Base-by-base conservation (phyloP, 2,797 vertebrate genomes). In the Serranus cabrilla region DNA sequence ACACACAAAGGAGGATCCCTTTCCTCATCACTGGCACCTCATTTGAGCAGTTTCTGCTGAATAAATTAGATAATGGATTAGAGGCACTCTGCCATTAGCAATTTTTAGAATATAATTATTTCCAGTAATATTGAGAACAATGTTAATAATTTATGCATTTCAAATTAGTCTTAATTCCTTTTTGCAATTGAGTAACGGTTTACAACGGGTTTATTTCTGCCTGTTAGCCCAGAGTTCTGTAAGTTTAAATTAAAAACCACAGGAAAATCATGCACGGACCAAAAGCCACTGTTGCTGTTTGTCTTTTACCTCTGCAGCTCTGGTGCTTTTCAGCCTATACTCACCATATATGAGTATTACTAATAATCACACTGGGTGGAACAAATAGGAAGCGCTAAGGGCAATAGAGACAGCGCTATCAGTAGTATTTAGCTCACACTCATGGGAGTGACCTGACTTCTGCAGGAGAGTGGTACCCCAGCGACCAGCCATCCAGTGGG, bases 1-100 rank as follows among this genome's bases (percentile, higher is more conserved):
- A 27, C 31, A 52, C 54, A 64, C 34, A 56, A 13, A 47, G 18
- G 39, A 7, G 23, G 43, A 72, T 21, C 59, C 62, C 39, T 49
- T 21, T 64, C 75, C n/a, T 80, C 39, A 56, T 37, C 25, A 45
- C 62, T 31, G 40, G 49, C 66, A 43, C 14, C 37, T 58, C 55
- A 75, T 78, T 80, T 58, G 43, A 68, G 12, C 34, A 6, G 23
- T 54, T 73, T 67, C 57, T 58, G 52, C 81, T 49, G 27, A 11
- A 52, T 65, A 77, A 78, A 87, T 88, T 17, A 45, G 43, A 39
- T 79, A 20, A 71, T 40, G 39, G 51, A 81, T 63, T 70, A 78
- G 46, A 60, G 20, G 13, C 54, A n/a, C 57, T 46, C 58, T 76
- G 66, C 66, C 17, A 60, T 20, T 31, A 42, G 27, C 50, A 31